A percentile compares a stretch with the other conserved stretches of the same genome.
Evolutionary conservation across 2,113 vertebrate genomes (phyloP).

Genomic region (Tyrannus savana): DNA sequence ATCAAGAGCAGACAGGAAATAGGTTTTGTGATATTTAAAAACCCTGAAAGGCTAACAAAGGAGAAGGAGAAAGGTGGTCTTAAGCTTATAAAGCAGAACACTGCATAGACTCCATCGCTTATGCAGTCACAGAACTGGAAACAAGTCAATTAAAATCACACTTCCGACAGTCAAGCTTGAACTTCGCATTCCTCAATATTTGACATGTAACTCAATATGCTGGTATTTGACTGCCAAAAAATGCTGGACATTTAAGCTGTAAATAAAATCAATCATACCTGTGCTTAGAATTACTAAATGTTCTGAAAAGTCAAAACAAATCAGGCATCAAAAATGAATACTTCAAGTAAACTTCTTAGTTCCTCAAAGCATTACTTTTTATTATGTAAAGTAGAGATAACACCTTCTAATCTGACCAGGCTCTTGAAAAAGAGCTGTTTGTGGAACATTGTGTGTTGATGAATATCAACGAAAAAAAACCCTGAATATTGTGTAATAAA

Average conservation of each 20-base stretch:
- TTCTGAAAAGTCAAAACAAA: neutral
- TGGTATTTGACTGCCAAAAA: neutral
- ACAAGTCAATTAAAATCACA: neutral
- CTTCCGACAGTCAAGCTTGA: neutral
- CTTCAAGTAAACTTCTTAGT: neutral
- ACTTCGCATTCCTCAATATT: neutral
- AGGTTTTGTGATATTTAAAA: neutral
- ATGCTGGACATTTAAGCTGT: neutral
- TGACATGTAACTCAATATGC: neutral
- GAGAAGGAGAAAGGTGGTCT: neutral
- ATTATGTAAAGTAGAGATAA: neutral
- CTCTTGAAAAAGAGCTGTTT: neutral
- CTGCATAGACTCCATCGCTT: neutral
- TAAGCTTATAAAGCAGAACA: rapidly evolving
- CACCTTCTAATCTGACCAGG: neutral
- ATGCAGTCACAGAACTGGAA: neutral
- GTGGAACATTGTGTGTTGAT: neutral
- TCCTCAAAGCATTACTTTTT: neutral
- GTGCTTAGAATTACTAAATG: neutral
- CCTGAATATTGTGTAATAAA: neutral
- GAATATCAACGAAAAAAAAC: neutral
- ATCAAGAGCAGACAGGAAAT: neutral
- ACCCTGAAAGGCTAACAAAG: neutral
- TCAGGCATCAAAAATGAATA: neutral
- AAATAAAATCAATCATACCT: neutral